phyloP scores from a whole-genome alignment of 2,113 vertebrate species.

The mouse (Mus musculus) region DNA sequence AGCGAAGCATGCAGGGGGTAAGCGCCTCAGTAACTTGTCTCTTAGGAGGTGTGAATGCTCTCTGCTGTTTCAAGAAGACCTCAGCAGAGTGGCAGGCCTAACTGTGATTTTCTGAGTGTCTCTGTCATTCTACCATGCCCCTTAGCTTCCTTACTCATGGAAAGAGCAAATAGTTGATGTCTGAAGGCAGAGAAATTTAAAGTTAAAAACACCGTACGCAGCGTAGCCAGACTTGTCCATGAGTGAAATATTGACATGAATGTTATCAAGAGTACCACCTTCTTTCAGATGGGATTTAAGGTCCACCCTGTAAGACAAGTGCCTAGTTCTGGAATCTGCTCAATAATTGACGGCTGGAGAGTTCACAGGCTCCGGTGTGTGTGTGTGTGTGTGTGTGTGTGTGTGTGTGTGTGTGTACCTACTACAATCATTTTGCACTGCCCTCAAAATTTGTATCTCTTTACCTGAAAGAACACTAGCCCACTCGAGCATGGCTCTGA shows the following conservation, averaged over 20 bases:
- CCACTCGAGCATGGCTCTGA: too few species aligned
- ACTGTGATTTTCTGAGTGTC: not conserved
- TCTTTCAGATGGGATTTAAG: not conserved
- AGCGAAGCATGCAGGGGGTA: not conserved
- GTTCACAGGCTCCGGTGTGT: not conserved
- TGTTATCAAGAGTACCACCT: not conserved
- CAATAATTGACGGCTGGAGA: not conserved
- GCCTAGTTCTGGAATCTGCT: not conserved
- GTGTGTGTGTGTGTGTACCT: too few species aligned
- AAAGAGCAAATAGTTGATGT: not conserved
- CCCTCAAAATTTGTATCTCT: not conserved
- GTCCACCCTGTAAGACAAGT: not conserved
- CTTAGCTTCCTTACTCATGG: not conserved
- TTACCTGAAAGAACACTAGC: too few species aligned
- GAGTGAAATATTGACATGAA: too few species aligned
- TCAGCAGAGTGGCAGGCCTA: not conserved
- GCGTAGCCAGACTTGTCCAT: not conserved
- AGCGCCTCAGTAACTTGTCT: not conserved
- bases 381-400: not conserved
- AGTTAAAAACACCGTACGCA: not conserved
- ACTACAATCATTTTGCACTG: too few species aligned
- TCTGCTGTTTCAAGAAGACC: not conserved
- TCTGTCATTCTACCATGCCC: not conserved
- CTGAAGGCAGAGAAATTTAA: not conserved
- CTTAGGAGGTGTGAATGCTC: not conserved